Evolutionary conservation across 2,888 invertebrate species (phyloP).

Genomic region (Ennomos fuscantarius): DNA sequence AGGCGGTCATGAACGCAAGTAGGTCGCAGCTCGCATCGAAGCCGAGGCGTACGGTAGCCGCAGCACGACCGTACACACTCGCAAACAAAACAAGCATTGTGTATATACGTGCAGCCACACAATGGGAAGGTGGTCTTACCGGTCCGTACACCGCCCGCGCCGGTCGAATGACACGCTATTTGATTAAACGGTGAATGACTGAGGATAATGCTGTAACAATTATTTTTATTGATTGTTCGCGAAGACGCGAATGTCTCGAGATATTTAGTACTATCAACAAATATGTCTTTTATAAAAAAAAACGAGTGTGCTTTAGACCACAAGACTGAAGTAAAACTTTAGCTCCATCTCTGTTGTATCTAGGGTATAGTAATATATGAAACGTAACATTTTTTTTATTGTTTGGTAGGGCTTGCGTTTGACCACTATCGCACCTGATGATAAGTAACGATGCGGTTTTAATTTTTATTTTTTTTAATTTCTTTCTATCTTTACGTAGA

Average conservation of each 20-base stretch:
- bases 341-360: too few species aligned
- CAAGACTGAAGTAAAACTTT: too few species aligned
- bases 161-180: slow-evolving; percentile 27
- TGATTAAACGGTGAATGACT: slow-evolving; percentile 28
- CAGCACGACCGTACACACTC: slow-evolving; percentile 8
- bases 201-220: slow-evolving; percentile 12
- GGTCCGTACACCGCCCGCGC: slow-evolving; percentile 26
- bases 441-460: too few species aligned
- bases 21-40: slow-evolving; percentile 44
- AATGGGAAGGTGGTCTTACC: slow-evolving; percentile 46
- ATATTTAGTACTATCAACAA: neutral
- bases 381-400: too few species aligned
- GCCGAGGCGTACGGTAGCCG: slow-evolving; percentile 41
- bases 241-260: neutral
- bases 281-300: too few species aligned
- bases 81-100: slow-evolving; percentile 34
- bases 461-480: too few species aligned
- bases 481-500: too few species aligned
- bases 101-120: slow-evolving; percentile 44
- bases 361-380: too few species aligned
- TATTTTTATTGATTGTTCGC: slow-evolving; percentile 5
- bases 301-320: too few species aligned
- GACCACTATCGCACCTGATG: too few species aligned
- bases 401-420: too few species aligned
- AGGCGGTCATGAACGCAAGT: slow-evolving; percentile 51